Percentiles rank a stretch among this genome's conserved stretches.
Conservation (phyloP, 2,797 vertebrate genomes). For the Tragopan temminckii region DNA sequence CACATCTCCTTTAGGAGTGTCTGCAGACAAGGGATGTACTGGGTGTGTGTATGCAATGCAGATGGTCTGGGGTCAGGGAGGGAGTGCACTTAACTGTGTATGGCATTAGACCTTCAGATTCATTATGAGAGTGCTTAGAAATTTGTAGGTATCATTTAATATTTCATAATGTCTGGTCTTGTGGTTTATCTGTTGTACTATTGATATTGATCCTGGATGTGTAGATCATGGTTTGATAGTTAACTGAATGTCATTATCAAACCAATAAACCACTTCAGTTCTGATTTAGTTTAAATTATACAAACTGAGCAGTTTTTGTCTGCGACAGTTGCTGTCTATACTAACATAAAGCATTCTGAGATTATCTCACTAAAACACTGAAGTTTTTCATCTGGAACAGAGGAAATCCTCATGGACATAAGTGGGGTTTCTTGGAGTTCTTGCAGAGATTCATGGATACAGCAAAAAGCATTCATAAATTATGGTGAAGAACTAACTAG, state of each 20-base stretch:
- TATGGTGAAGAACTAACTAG: background rate
- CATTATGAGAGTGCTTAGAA: background rate
- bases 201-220: background rate
- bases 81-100: background rate
- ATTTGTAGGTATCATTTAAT: background rate
- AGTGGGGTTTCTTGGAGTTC: background rate
- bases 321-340: background rate
- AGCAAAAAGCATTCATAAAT: background rate
- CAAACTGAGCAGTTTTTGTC: background rate
- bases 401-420: background rate
- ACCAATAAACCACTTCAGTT: background rate
- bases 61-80: accelerated
- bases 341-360: background rate
- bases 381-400: background rate
- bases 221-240: background rate
- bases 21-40: background rate
- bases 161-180: background rate
- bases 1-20: accelerated
- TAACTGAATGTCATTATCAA: background rate
- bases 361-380: background rate
- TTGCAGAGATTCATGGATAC: background rate
- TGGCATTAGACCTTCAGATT: background rate
- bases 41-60: accelerated
- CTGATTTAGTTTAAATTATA: background rate
- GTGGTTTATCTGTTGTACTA: background rate